These are phyloP conservation scores for Bombyx huttoni DNA, from an alignment of 2,888 invertebrate species.

Conservation along the genomic window DNA sequence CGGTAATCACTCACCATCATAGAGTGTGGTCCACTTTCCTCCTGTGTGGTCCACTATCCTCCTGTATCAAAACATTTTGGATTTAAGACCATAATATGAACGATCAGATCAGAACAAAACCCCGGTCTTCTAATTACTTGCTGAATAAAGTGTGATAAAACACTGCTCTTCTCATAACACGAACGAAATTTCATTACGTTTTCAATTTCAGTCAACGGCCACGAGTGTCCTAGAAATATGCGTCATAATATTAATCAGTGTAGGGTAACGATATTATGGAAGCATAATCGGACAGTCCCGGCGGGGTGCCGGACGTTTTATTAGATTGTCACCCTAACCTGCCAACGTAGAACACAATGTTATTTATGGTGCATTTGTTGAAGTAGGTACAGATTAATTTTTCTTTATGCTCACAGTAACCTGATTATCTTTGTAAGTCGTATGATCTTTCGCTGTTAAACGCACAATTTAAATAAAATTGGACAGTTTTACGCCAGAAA, in stretches of 20 bases:
- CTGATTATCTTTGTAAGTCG: too few species aligned
- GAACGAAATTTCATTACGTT: conserved; percentile 31
- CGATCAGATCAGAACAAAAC: neutral
- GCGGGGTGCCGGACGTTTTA: conserved; percentile 58
- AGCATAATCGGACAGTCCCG: conserved; percentile 60
- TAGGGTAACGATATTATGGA: conserved; percentile 63
- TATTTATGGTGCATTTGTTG: neutral
- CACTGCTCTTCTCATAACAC: neutral
- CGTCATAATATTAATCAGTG: conserved; percentile 63
- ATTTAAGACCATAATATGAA: too few species aligned
- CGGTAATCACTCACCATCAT: too few species aligned
- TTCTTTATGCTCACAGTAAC: neutral
- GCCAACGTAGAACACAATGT: conserved; percentile 16
- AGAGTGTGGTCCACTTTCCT: too few species aligned
- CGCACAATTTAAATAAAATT: too few species aligned
- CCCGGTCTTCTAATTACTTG: neutral
- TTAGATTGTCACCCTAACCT: conserved; percentile 68
- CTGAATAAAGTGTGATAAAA: neutral
- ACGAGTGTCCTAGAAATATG: conserved; percentile 16
- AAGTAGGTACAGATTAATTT: conserved; percentile 6
- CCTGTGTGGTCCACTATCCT: too few species aligned
- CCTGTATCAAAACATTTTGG: too few species aligned
- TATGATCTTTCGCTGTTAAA: too few species aligned
- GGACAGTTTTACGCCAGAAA: too few species aligned
- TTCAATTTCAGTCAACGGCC: conserved; percentile 40